A percentile compares a stretch with the other conserved stretches of the same genome.
Evolutionary conservation across 2,888 invertebrate genomes (phyloP).

Genomic region (Leptinotarsa peninsularis): DNA sequence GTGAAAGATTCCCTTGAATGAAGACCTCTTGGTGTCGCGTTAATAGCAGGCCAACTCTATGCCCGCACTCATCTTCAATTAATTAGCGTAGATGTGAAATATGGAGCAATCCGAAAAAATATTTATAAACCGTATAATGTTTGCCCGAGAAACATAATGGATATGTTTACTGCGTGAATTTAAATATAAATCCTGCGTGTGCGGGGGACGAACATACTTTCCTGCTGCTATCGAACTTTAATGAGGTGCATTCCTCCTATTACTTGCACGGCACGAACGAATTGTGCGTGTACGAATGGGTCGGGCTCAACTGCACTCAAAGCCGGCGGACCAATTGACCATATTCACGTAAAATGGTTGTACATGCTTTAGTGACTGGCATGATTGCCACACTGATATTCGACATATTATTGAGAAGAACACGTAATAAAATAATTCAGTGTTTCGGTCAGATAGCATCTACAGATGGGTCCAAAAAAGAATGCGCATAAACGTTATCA

Average conservation of each 20-base stretch:
- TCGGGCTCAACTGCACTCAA: slow-evolving; percentile 14
- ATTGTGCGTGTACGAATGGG: slow-evolving; percentile 25
- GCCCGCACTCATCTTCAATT: slow-evolving; percentile 6
- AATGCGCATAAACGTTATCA: no score
- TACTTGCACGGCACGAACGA: slow-evolving; percentile 23
- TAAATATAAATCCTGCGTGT: slow-evolving; percentile 32
- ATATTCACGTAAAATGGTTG: background rate
- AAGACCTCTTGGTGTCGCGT: background rate
- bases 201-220: slow-evolving; percentile 32
- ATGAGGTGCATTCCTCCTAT: slow-evolving; percentile 38
- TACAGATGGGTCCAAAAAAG: no score
- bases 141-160: slow-evolving; percentile 18
- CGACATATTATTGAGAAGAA: no score
- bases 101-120: slow-evolving; percentile 7
- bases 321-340: background rate
- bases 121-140: slow-evolving; percentile 16
- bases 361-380: no score
- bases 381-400: no score
- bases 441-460: no score
- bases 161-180: slow-evolving; percentile 28
- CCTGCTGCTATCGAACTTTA: slow-evolving; percentile 43
- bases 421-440: no score
- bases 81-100: background rate
- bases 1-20: no score
- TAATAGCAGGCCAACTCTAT: background rate